Percentiles rank a stretch among this genome's conserved stretches.
phyloP scores from a whole-genome alignment of 2,113 vertebrate genomes.

The Cinclus cinclus region DNA sequence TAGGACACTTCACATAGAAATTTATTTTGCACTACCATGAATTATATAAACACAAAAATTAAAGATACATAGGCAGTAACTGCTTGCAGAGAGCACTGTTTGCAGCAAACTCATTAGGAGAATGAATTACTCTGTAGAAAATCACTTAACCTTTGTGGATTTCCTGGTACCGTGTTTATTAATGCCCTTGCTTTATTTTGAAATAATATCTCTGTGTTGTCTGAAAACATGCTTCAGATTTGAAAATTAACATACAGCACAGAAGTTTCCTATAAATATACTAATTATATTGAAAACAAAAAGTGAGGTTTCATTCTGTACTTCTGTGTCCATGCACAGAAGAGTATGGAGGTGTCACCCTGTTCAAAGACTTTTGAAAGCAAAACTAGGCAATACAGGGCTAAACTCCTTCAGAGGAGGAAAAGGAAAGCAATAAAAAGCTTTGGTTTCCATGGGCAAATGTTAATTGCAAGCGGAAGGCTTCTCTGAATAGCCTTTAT shows the following conservation, averaged over 20 bases:
- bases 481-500: background rate
- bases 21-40: conserved; percentile 16
- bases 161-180: conserved; percentile 43
- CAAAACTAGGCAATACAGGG: background rate
- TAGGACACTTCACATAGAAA: conserved; percentile 9
- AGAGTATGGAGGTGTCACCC: background rate
- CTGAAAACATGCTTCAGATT: conserved; percentile 1
- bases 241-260: background rate
- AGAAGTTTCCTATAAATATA: background rate
- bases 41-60: conserved; percentile 40
- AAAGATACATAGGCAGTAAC: background rate
- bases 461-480: background rate
- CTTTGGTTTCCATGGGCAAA: background rate
- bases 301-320: background rate
- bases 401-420: background rate
- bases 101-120: conserved; percentile 19
- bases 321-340: accelerated
- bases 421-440: background rate
- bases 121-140: conserved; percentile 25
- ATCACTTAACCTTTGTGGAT: conserved; percentile 46
- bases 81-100: background rate
- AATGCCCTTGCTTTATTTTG: conserved; percentile 21
- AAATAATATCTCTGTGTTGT: background rate
- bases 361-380: background rate
- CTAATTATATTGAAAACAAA: background rate